phyloP scores from a whole-genome alignment of 2,888 invertebrate species.

The Tipula vernalis region DNA sequence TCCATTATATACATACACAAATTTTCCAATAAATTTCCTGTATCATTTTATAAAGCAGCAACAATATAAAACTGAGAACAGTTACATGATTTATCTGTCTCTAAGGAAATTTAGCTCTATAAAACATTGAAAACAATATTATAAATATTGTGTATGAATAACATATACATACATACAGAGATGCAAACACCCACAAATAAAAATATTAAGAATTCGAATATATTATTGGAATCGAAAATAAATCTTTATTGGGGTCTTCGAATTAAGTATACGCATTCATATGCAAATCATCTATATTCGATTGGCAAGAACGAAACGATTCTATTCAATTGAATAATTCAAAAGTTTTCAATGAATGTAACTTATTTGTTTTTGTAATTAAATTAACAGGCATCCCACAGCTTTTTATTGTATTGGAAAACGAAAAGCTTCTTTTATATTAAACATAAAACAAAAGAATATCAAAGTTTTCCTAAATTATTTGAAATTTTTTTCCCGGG shows the following conservation, averaged over 20 bases:
- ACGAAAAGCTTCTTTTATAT: background rate
- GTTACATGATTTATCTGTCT: background rate
- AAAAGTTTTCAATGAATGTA: background rate
- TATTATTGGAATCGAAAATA: background rate
- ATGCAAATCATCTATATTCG: background rate
- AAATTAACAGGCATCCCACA: background rate
- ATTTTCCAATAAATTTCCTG: background rate
- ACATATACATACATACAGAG: background rate
- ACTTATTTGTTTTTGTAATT: background rate
- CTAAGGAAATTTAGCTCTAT: background rate
- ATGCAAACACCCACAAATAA: background rate
- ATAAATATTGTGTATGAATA: background rate
- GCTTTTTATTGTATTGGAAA: background rate
- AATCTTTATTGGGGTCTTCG: background rate
- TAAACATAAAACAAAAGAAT: background rate
- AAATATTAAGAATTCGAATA: background rate
- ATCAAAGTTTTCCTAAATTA: background rate
- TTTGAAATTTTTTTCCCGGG: background rate
- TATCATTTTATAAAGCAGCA: background rate
- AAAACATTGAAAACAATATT: background rate
- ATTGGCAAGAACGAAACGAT: background rate
- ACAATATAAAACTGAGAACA: background rate
- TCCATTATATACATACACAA: background rate
- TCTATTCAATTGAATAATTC: background rate
- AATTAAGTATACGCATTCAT: background rate